Percentiles rank a stretch among this genome's conserved stretches.
These are phyloP conservation scores for Morone chrysops DNA, from an alignment of 2,113 vertebrate genomes.

Conservation along the genomic window DNA sequence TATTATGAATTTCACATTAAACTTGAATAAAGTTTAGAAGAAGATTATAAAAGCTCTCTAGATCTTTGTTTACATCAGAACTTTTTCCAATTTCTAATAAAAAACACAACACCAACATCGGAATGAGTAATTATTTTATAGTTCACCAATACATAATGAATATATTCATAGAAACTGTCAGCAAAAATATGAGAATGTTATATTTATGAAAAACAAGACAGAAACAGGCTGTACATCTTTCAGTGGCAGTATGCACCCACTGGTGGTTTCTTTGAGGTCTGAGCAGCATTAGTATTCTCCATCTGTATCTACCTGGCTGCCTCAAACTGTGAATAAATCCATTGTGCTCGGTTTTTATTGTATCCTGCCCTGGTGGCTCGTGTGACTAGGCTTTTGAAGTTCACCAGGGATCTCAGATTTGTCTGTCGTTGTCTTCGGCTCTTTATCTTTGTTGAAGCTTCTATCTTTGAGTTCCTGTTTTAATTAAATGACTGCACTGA, in stretches of 20 bases:
- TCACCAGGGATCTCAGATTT: not conserved
- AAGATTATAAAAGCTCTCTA: no score
- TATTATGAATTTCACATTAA: not conserved
- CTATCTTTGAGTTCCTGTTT: not conserved
- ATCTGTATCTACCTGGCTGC: not conserved
- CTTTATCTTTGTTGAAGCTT: not conserved
- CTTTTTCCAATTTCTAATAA: not conserved
- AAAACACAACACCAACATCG: no score
- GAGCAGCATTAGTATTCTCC: conserved; percentile 53
- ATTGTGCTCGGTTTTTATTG: not conserved
- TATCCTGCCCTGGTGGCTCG: not conserved
- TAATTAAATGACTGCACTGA: not conserved
- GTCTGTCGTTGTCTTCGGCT: not conserved
- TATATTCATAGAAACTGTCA: not conserved
- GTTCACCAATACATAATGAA: not conserved
- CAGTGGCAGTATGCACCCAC: not conserved
- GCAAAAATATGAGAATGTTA: not conserved
- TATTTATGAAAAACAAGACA: not conserved
- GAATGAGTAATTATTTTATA: not conserved
- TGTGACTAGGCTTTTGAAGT: not conserved
- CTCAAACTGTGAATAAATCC: conserved; percentile 9
- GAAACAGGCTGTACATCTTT: not conserved
- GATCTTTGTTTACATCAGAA: not conserved
- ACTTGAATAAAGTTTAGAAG: not conserved
- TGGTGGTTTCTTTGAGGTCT: not conserved